These are phyloP conservation scores for Slavum lentiscoides DNA, from an alignment of 2,888 invertebrate species.

Conservation along the genomic window DNA sequence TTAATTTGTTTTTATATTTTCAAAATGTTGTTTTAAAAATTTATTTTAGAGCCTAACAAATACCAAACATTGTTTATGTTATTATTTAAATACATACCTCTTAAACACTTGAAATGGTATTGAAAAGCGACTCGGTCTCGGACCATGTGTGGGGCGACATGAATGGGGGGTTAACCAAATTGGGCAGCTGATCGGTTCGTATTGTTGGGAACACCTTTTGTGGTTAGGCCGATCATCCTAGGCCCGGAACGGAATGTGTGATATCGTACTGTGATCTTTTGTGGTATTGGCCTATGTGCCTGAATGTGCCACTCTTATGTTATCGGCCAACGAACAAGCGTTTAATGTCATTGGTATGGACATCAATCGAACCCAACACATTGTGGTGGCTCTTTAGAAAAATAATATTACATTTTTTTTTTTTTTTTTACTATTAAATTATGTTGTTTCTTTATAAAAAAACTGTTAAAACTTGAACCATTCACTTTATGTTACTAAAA, in stretches of 20 bases:
- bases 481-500: constrained; percentile 37
- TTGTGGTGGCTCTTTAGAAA: constrained; percentile 54
- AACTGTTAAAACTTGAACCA: constrained; percentile 22
- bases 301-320: constrained; percentile 51
- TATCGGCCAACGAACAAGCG: constrained; percentile 52
- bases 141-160: constrained; percentile 53
- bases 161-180: constrained; percentile 53
- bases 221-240: constrained; percentile 53
- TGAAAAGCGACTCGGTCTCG: constrained; percentile 53
- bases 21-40: constrained; percentile 27
- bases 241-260: constrained; percentile 52
- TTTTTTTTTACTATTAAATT: constrained; percentile 30
- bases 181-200: constrained; percentile 53
- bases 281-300: constrained; percentile 52
- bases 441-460: constrained; percentile 22
- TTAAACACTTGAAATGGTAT: constrained; percentile 53
- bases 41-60: constrained; percentile 44
- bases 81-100: constrained; percentile 53
- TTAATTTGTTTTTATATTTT: constrained; percentile 38
- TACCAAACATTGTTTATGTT: constrained; percentile 53
- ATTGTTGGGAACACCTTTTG: constrained; percentile 53
- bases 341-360: constrained; percentile 53
- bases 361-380: constrained; percentile 53
- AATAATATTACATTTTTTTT: constrained; percentile 50
- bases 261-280: constrained; percentile 51